Base-by-base conservation (phyloP, 2,888 invertebrate genomes). In the Teleogryllus oceanicus region DNA sequence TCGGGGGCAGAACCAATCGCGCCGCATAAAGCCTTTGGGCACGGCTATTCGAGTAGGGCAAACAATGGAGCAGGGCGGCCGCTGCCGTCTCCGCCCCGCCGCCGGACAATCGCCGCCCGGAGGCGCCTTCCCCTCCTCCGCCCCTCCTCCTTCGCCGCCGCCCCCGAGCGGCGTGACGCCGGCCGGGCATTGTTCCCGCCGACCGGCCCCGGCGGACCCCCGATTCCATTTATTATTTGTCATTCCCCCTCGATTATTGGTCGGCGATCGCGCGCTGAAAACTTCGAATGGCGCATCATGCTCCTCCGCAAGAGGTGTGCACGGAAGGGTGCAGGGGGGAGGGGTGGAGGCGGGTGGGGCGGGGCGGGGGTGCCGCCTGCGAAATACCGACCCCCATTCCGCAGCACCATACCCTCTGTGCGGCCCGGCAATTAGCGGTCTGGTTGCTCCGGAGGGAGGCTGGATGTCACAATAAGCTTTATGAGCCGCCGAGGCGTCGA, bases 1-100 rank as follows among this genome's bases (percentile, higher is more conserved):
- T 24, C 77, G 77, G 77, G 50, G 49, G 21, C 77, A 50, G 77
- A 77, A 49, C 77, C 77, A 77, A 77, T 77, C 50, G 50, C 62
- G 12, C 62, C 62, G 18, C 62, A 62, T 62, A 62, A 62, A 62
- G 62, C 62, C 62, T 62, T 62, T 62, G 62, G 62, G 62, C 62
- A 62, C 62, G 62, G 62, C 62, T 62, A 62, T 62, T 62, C 62
- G 62, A 18, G 18, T 3, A 62, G 62, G 16, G 62, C 62, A 62
- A 62, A 62, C 62, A 62, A 62, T 62, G 62, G 62, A 16, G 62
- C 62, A 18, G 18, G 18, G 62, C 24, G 24, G 4, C 24, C 24
- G 24, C 24, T 24, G 24, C 24, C 24, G 62, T 62, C 62, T 18
- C 62, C 12, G 62, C 62, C 18, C 62, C 62, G 16, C 62, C 62